phyloP scores from a whole-genome alignment of 2,113 vertebrate species.

The Corapipo altera region DNA sequence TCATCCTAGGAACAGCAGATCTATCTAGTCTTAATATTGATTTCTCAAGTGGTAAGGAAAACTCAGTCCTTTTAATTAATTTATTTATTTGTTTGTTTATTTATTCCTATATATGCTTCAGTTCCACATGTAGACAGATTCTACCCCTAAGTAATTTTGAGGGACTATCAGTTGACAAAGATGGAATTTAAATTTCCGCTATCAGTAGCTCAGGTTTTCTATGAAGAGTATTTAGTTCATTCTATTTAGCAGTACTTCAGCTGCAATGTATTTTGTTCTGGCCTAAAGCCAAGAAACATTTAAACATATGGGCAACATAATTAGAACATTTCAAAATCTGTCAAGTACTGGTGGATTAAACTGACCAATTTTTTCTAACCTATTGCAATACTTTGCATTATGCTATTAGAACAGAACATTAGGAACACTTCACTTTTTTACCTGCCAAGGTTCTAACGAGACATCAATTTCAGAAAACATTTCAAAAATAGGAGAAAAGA shows the following conservation, averaged over 20 bases:
- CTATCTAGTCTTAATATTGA: neutral
- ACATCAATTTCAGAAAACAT: slow-evolving; percentile 19
- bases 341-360: neutral
- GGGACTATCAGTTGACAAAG: neutral
- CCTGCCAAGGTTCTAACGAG: slow-evolving; percentile 22
- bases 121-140: neutral
- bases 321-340: slow-evolving; percentile 21
- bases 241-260: neutral
- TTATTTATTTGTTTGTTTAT: neutral
- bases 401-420: neutral
- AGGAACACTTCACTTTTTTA: neutral
- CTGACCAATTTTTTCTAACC: neutral
- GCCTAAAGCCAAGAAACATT: slow-evolving; percentile 2
- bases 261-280: neutral
- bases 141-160: neutral
- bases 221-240: neutral
- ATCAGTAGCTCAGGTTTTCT: neutral
- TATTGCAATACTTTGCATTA: neutral
- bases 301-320: slow-evolving; percentile 40
- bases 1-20: neutral
- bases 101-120: neutral
- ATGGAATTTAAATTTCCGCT: neutral
- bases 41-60: neutral
- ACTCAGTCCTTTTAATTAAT: neutral
- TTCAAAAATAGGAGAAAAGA: slow-evolving; percentile 12